Base-by-base conservation (phyloP, 2,888 invertebrate species). In the Eupithecia inturbata region DNA sequence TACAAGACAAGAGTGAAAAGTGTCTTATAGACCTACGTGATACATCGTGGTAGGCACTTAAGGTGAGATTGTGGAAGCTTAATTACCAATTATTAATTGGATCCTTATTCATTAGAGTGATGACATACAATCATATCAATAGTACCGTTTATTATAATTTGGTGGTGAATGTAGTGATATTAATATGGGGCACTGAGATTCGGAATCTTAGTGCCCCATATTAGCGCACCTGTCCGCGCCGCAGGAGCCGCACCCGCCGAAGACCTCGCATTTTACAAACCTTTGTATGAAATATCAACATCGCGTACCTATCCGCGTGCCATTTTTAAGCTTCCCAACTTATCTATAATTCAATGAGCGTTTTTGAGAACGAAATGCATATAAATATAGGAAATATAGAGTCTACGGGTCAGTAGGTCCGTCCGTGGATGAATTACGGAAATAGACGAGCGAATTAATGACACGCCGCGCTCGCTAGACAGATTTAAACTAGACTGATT, bases 371-470 rank as follows among this genome's bases (percentile, higher is more conserved):
- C n/a, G n/a, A 49, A n/a, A 9, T 9, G 49, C 19, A 45, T 5
- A 53, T 22, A 45, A 53, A 26, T 53, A 64, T 3, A 28, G 19
- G 62, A 16, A 62, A 62, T 36, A 12, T 33, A 63, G 33, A 6
- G 75, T 72, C 72, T 70, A 72, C 68, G 26, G n/a, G 63, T 67
- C 31, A 5, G 10, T 45, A 19, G 31, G 33, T 71, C 63, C 41
- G n/a, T 22, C 63, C 26, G 36, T 62, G 71, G 67, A 67, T 74
- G 77, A 76, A 66, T 73, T 73, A 76, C 76, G 68, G n/a, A 76
- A 82, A 85, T 84, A 84, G 82, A 80, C 70, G 70, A 53, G 73
- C 85, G 79, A 78, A 82, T 83, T 78, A 84, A 84, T 81, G 75
- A 84, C 75, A n/a, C n/a, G 63, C 60, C 75, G 45, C 71, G 45